Evolutionary conservation across 1,140 invertebrate genomes (phyloP).

Genomic region (Magallana angulata): DNA sequence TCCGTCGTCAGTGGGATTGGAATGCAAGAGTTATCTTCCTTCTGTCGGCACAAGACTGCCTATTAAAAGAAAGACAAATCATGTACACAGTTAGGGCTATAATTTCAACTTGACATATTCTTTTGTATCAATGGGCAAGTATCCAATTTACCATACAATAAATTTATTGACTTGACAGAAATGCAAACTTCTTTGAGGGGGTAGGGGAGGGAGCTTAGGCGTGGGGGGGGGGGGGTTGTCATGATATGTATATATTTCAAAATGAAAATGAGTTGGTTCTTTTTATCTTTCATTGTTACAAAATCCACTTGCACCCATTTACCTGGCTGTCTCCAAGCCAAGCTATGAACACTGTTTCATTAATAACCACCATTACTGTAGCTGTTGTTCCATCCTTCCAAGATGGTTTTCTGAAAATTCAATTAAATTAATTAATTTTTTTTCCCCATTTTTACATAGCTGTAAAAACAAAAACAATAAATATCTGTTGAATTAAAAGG

Average conservation of each 20-base stretch:
- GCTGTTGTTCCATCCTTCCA: constrained; percentile 82
- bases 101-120: too few species aligned
- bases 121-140: too few species aligned
- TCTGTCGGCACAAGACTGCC: constrained; percentile 80
- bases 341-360: constrained; percentile 80
- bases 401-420: constrained; percentile 77
- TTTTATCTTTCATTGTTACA: too few species aligned
- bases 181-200: too few species aligned
- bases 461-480: neutral
- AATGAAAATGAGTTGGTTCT: too few species aligned
- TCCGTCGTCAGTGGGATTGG: constrained; percentile 79
- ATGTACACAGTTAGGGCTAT: too few species aligned
- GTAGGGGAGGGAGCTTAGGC: too few species aligned
- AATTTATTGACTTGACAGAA: too few species aligned
- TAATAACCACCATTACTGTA: constrained; percentile 78
- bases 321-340: constrained; percentile 82
- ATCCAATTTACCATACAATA: too few species aligned
- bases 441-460: neutral
- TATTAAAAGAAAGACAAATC: constrained; percentile 50
- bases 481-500: neutral
- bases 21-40: constrained; percentile 70
- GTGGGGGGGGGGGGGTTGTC: too few species aligned
- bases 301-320: neutral
- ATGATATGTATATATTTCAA: too few species aligned
- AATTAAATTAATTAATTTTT: neutral